Base-by-base conservation (phyloP, 2,888 invertebrate genomes). In the Andricus curvator region DNA sequence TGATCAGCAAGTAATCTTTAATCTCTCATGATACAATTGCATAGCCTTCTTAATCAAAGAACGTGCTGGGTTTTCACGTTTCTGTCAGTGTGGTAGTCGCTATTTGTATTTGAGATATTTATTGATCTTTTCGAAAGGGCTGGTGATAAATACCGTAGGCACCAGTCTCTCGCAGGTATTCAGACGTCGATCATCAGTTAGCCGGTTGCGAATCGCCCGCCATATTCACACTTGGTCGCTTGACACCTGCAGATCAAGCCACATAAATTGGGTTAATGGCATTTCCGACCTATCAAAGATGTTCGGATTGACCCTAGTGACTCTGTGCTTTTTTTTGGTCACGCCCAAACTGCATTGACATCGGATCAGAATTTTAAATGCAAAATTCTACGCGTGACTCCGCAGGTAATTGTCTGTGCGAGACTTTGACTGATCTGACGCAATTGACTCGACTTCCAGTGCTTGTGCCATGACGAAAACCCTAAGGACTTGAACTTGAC, bases 111-210 rank as follows among this genome's bases (percentile, higher is more conserved):
- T 88, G 86, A 89, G 85, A 89, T 84, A 87, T 87, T 81, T 85
- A 89, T 86, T 80, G 48, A 48, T 48, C 85, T 89, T 88, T 89
- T 88, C 85, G 86, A 90, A 89, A 91, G 91, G 92, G 91, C 92
- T 92, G 93, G 92, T 92, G 92, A 93, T 93, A 93, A 93, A 93
- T 93, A 93, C 93, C 93, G 91, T 93, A 89, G 92, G 91, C 92
- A 92, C 93, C 92, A 92, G 92, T 91, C 91, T 90, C 91, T 91
- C 89, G 92, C 89, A 90, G 90, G 90, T 90, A 90, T 90, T 90
- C 91, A 91, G 92, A 90, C 91, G 91, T 90, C 89, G 91, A 88
- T 91, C 89, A 88, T 88, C 88, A 90, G 90, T 91, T 89, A 90
- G 91, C 91, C 90, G 89, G 90, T 90, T 90, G 91, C 89, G 90